phyloP scores from a whole-genome alignment of 2,113 vertebrate species.

The Muntiacus muntjak region DNA sequence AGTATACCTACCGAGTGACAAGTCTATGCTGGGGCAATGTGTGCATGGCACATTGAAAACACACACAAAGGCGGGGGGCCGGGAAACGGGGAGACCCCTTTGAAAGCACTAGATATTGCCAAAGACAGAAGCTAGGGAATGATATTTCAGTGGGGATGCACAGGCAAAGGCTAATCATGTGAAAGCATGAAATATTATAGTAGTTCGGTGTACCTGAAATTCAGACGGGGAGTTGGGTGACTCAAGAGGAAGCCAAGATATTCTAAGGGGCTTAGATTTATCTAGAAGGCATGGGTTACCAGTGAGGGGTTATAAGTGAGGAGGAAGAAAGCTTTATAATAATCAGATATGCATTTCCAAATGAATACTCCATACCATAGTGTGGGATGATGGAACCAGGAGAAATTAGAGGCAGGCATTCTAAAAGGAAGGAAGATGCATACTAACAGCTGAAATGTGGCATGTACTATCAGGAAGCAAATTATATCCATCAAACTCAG shows the following conservation, averaged over 20 bases:
- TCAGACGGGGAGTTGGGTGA: background rate
- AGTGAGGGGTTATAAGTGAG: background rate
- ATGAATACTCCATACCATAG: background rate
- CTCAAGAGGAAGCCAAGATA: background rate
- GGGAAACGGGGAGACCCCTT: background rate
- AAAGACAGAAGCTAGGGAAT: background rate
- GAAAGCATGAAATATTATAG: fast-evolving
- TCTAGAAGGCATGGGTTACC: background rate
- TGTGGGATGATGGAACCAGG: background rate
- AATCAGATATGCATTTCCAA: conserved; percentile 16
- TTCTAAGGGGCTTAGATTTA: background rate
- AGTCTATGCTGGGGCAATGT: background rate
- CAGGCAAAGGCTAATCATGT: background rate
- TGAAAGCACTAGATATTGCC: background rate
- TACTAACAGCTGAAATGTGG: background rate
- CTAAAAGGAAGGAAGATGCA: background rate
- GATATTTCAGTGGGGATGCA: background rate
- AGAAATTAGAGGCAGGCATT: background rate
- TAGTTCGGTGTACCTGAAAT: background rate
- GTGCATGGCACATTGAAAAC: background rate
- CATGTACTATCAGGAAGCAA: fast-evolving
- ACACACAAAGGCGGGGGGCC: fast-evolving
- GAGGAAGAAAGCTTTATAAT: background rate
- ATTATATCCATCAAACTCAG: background rate
- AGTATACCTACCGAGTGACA: background rate